These are phyloP conservation scores for Daphoenositta chrysoptera DNA, from an alignment of 2,113 vertebrate species.

Conservation along the genomic window DNA sequence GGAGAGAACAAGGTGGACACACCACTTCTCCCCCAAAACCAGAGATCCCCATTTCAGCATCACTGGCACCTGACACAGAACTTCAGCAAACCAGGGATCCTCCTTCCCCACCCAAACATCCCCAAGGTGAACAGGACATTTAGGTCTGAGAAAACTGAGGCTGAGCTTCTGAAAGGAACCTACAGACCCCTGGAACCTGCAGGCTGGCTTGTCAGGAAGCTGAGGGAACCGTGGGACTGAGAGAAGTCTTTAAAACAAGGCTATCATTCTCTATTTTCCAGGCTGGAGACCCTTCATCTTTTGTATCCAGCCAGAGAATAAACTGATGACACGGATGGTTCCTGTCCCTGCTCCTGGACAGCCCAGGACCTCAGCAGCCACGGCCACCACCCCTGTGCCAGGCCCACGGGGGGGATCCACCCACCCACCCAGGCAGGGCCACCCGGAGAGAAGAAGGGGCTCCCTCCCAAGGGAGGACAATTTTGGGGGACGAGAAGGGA, in stretches of 20 bases:
- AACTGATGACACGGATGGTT: neutral
- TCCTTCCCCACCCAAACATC: neutral
- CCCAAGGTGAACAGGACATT: accelerated
- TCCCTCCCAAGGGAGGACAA: accelerated
- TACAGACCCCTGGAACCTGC: neutral
- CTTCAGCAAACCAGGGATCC: neutral
- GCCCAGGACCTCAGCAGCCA: neutral
- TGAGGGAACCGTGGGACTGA: accelerated
- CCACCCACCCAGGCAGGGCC: neutral
- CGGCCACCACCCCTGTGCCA: neutral
- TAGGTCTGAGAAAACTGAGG: neutral
- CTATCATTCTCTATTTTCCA: neutral
- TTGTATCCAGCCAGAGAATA: neutral
- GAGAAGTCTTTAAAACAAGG: neutral
- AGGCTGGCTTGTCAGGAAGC: neutral
- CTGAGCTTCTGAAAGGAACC: neutral
- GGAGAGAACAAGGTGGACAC: neutral
- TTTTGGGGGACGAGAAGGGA: neutral
- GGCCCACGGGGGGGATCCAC: neutral
- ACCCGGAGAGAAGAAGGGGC: neutral
- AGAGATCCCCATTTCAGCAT: neutral
- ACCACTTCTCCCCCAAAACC: neutral
- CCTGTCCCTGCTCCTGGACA: neutral
- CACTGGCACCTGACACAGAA: neutral
- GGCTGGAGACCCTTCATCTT: neutral